Evolutionary conservation across 2,797 vertebrate species (phyloP).

Genomic region (Ctenopoma multispine): DNA sequence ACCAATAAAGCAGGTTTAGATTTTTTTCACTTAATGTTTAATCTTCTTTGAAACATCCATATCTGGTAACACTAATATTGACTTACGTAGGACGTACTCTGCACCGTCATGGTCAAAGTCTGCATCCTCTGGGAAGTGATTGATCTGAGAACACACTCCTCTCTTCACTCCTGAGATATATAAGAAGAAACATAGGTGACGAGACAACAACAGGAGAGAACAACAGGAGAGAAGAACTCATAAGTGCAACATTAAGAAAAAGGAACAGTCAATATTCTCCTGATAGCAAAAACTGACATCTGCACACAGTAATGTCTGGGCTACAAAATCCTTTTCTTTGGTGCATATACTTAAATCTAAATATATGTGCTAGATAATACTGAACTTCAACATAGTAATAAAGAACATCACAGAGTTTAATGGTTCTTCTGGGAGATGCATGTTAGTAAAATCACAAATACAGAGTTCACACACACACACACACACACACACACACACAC

Average conservation of each 20-base stretch:
- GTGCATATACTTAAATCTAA: not conserved
- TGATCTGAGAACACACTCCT: constrained; percentile 94
- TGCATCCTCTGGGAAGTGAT: constrained; percentile 96
- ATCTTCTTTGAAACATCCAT: not conserved
- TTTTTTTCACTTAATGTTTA: not conserved
- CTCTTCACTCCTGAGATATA: constrained; percentile 88
- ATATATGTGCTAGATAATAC: not conserved
- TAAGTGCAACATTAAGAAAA: constrained; percentile 21
- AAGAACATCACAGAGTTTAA: constrained; percentile 21
- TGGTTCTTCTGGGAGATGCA: constrained; percentile 16
- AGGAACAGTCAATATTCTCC: constrained; percentile 38
- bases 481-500: constrained; percentile 53
- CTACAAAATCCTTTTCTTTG: constrained; percentile 12
- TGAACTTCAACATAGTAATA: constrained; percentile 16
- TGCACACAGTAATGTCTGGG: constrained; percentile 27
- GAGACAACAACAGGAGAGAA: constrained; percentile 31
- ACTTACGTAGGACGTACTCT: constrained; percentile 94
- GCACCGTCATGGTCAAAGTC: constrained; percentile 97
- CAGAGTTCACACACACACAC: constrained; percentile 39
- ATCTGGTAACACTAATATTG: constrained; percentile 8
- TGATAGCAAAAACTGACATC: constrained; percentile 23
- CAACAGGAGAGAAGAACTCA: constrained; percentile 18
- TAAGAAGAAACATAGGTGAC: constrained; percentile 48
- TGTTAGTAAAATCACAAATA: constrained; percentile 36
- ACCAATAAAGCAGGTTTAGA: constrained; percentile 30